Base-by-base conservation (phyloP, 2,113 vertebrate genomes). In the Eubucco bourcierii region DNA sequence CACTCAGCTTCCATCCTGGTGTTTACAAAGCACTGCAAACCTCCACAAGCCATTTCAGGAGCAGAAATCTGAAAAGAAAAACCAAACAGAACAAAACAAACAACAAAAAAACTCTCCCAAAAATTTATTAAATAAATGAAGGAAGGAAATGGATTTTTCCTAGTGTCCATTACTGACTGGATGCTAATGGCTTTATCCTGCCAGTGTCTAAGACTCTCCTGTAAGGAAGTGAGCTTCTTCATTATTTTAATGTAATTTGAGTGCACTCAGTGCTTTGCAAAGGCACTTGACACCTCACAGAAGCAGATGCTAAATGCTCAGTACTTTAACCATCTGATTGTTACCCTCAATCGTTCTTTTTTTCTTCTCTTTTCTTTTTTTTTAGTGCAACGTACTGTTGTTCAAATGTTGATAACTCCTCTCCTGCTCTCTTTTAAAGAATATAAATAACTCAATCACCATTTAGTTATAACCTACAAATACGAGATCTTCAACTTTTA, bases 171-270 rank as follows among this genome's bases (percentile, higher is more conserved):
- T 95, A 96, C 75, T 58, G 94, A 37, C 19, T 71, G 47, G 31
- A 77, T 58, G 87, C 71, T 90, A 96, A 95, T 87, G 71, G 81
- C 89, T 80, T 92, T 89, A 71, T 92, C 29, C 52, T 94, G 87
- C 75, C 75, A 83, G 47, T 50, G 53, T 52, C 33, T 93, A 72
- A 80, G 58, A 93, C 60, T 80, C 64, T 94, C 72, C 84, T 85
- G 84, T 29, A 90, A 92, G 92, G 89, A 96, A 93, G 79, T 50
- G 56, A 89, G 41, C 72, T 83, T n/a, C 39, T 27, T 96, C 65
- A 91, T 94, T 92, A 83, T 80, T 94, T 86, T 94, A 94, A 96
- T 92, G 84, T 50, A 91, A 96, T 94, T 71, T 88, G 87, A 94
- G 72, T 85, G 93, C 87, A 95, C 82, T 93, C 95, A 90, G 24